A percentile compares a stretch with the other conserved stretches of the same genome.
phyloP scores from a whole-genome alignment of 2,888 invertebrate species.

The Unio delphinus region DNA sequence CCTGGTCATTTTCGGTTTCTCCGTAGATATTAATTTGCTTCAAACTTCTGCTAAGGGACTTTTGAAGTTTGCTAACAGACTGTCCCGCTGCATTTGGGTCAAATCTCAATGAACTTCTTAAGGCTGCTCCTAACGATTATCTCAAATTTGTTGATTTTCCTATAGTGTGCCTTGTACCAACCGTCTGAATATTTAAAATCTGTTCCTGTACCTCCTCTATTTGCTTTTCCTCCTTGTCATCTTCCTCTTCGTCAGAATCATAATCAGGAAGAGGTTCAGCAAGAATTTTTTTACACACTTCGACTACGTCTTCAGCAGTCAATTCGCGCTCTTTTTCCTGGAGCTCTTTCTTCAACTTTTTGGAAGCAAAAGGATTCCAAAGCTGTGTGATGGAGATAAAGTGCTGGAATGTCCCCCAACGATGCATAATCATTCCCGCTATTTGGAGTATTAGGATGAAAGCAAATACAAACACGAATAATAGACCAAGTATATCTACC shows the following conservation, averaged over 20 bases:
- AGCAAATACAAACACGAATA: slow-evolving; percentile 60
- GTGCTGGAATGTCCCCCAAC: slow-evolving; percentile 67
- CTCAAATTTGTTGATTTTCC: neutral
- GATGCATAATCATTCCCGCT: slow-evolving; percentile 65
- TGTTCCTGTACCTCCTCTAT: slow-evolving; percentile 6
- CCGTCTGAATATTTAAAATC: slow-evolving; percentile 18
- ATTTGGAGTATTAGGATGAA: slow-evolving; percentile 60
- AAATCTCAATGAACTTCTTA: too few species aligned
- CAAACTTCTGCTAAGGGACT: too few species aligned
- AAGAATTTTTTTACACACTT: slow-evolving; percentile 34
- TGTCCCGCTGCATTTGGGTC: too few species aligned
- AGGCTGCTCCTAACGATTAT: too few species aligned
- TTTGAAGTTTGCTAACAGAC: too few species aligned
- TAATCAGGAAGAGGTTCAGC: slow-evolving; percentile 47
- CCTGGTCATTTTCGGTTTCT: too few species aligned
- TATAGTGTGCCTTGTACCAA: slow-evolving; percentile 15
- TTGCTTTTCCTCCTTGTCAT: slow-evolving; percentile 16
- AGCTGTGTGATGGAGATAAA: slow-evolving; percentile 60
- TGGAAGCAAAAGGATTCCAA: slow-evolving; percentile 19
- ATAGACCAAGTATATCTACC: slow-evolving; percentile 54
- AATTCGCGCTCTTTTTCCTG: too few species aligned
- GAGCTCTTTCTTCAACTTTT: too few species aligned
- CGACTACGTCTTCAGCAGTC: slow-evolving; percentile 14
- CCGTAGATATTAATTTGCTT: too few species aligned
- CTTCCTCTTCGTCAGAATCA: slow-evolving; percentile 21